These are phyloP conservation scores for Pristionchus arcanus DNA, from an alignment of 2,888 invertebrate genomes.

Conservation along the genomic window DNA sequence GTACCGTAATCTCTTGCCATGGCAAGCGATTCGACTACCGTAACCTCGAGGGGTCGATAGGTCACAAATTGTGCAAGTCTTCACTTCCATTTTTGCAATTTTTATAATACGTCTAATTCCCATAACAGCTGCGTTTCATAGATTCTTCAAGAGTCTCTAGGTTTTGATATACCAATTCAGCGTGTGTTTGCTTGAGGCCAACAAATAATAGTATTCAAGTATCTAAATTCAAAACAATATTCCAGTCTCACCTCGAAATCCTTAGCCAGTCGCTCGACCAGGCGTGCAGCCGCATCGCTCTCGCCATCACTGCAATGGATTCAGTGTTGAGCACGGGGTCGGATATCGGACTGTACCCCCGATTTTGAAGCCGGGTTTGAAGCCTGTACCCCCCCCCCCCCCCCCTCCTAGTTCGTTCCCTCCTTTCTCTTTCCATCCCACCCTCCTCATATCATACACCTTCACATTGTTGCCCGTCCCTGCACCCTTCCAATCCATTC, in stretches of 20 bases:
- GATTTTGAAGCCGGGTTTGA: too few species aligned
- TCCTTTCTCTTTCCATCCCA: not conserved
- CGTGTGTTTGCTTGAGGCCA: too few species aligned
- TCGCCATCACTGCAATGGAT: not conserved
- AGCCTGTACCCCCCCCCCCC: too few species aligned
- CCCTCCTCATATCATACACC: not conserved
- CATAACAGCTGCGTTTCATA: not conserved
- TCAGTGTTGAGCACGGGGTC: too few species aligned
- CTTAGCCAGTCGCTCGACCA: not conserved
- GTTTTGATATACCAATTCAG: too few species aligned
- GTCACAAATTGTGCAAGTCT: too few species aligned
- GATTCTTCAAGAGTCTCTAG: not conserved
- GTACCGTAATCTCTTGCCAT: not conserved
- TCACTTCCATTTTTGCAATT: too few species aligned
- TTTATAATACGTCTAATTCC: not conserved
- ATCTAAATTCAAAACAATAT: too few species aligned
- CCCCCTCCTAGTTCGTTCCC: not conserved
- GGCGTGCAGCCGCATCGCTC: not conserved
- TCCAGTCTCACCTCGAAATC: conserved; percentile 27
- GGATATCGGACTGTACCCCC: too few species aligned
- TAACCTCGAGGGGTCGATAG: too few species aligned
- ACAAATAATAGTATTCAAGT: too few species aligned
- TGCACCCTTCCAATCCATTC: not conserved
- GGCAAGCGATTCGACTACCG: too few species aligned
- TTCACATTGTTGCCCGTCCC: not conserved